A percentile compares a stretch with the other conserved stretches of the same genome.
Evolutionary conservation across 2,113 vertebrate species (phyloP).

Genomic region (Cinclus cinclus): DNA sequence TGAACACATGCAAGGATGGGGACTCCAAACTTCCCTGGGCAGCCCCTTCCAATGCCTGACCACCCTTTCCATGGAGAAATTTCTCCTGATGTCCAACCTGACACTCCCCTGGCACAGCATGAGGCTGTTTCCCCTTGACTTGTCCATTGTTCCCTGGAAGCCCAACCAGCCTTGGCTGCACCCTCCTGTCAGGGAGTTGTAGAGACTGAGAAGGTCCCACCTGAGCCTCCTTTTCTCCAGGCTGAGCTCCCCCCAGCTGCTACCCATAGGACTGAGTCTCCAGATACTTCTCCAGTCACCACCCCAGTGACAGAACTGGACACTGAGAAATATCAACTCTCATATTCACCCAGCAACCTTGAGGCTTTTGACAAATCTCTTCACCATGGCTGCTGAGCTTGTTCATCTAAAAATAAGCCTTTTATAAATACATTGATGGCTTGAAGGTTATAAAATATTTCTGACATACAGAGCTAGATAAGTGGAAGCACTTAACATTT

Average conservation of each 20-base stretch:
- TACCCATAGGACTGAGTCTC: neutral
- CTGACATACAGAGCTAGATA: neutral
- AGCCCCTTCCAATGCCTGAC: neutral
- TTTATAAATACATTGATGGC: neutral
- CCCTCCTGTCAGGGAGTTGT: neutral
- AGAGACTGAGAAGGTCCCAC: neutral
- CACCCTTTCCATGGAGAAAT: neutral
- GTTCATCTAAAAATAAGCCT: neutral
- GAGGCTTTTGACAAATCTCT: neutral
- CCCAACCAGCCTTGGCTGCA: neutral
- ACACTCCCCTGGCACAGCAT: neutral
- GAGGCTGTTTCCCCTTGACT: neutral
- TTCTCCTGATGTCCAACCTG: neutral
- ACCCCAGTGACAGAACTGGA: neutral
- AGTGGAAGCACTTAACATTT: neutral
- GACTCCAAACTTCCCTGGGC: neutral
- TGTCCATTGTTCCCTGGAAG: neutral
- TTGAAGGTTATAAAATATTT: neutral
- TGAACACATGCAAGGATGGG: neutral
- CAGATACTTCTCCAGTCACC: neutral
- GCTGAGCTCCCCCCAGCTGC: neutral
- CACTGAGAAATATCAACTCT: neutral
- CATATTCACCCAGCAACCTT: neutral
- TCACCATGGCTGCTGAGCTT: neutral
- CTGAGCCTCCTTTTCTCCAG: neutral